Evolutionary conservation across 2,888 invertebrate species (phyloP).

Genomic region (Tryphoninae sp.): DNA sequence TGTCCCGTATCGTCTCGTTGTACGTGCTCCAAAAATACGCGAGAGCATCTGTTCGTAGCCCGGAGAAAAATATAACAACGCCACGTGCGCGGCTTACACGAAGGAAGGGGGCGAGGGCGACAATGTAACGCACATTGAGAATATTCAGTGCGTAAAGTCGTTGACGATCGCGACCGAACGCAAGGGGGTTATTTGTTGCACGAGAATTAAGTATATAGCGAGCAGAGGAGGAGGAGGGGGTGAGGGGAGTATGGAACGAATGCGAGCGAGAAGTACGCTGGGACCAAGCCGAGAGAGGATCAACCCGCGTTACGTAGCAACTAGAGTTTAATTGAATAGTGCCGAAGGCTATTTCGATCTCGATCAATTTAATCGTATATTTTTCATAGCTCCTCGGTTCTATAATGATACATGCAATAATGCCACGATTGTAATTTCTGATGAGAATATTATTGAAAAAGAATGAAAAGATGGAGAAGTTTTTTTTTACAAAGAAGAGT

Average conservation of each 20-base stretch:
- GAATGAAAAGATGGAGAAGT: neutral
- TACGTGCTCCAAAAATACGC: constrained; percentile 74
- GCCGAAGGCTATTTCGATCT: constrained; percentile 62
- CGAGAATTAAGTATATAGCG: constrained; percentile 28
- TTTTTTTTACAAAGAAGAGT: too few relatives aligned
- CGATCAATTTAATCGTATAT: constrained; percentile 55
- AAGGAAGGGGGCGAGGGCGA: constrained; percentile 12
- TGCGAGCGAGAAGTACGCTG: neutral
- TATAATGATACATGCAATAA: neutral
- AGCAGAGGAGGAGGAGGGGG: constrained; percentile 12
- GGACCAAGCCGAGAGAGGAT: constrained; percentile 4
- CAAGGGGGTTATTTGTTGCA: constrained; percentile 20
- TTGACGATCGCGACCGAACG: constrained; percentile 32
- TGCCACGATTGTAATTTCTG: constrained; percentile 11
- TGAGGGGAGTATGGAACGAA: neutral
- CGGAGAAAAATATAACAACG: constrained; percentile 75
- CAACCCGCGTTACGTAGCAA: constrained; percentile 48
- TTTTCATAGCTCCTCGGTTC: constrained; percentile 26
- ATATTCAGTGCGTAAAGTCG: constrained; percentile 1
- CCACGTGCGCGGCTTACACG: constrained; percentile 69
- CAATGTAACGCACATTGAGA: neutral
- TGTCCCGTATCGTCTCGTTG: constrained; percentile 43
- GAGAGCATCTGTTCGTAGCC: constrained; percentile 74
- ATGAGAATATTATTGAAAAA: neutral
- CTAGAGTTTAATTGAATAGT: constrained; percentile 55